These are phyloP conservation scores for Neoitamus cyanurus DNA, from an alignment of 2,888 invertebrate genomes.

Conservation along the genomic window DNA sequence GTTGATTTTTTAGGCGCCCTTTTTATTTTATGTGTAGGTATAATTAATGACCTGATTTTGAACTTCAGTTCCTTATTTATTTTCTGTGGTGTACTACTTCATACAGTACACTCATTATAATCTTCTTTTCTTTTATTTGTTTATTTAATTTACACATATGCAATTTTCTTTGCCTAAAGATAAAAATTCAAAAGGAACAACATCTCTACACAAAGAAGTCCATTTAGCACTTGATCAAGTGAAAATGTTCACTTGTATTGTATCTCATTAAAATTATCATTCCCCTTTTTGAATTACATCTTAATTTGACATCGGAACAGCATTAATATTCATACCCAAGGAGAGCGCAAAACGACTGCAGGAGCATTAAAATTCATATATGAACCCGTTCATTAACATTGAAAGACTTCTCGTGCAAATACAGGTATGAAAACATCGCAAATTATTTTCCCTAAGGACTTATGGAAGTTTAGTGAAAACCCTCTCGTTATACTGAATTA, in stretches of 20 bases:
- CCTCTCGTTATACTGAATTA: too few species aligned
- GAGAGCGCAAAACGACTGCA: not conserved
- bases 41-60: too few species aligned
- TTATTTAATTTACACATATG: too few species aligned
- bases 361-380: not conserved
- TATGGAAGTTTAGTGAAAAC: too few species aligned
- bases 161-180: too few species aligned
- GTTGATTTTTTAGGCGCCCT: too few species aligned
- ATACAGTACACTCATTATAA: too few species aligned
- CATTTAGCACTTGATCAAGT: not conserved
- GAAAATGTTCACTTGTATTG: not conserved
- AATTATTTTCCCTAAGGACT: not conserved
- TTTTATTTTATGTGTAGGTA: too few species aligned
- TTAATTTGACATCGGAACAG: not conserved
- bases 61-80: too few species aligned
- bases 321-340: not conserved
- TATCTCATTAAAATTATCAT: not conserved
- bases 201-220: not conserved
- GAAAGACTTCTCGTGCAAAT: not conserved
- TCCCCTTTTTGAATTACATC: not conserved
- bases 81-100: too few species aligned
- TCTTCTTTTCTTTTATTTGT: too few species aligned
- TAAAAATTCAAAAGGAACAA: not conserved
- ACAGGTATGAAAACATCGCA: not conserved
- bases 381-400: not conserved